Conservation (phyloP, 2,797 vertebrate species). For the Tarsius wallacei region DNA sequence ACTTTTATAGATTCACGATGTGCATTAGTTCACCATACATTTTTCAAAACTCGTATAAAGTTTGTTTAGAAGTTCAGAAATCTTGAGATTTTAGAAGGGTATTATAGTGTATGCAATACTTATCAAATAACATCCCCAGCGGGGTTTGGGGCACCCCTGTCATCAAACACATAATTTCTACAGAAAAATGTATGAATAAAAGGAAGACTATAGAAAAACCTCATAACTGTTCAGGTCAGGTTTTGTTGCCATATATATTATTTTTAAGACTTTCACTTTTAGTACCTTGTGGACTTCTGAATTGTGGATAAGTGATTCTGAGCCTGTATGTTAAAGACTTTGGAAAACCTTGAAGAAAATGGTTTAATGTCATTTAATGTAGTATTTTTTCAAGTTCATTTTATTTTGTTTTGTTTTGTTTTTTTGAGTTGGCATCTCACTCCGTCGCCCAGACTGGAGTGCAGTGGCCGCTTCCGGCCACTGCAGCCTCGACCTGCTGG, state of each 20-base stretch:
- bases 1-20: constrained; percentile 3
- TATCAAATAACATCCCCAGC: constrained; percentile 24
- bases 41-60: background rate
- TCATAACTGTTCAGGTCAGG: background rate
- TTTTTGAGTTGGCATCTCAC: too few relatives aligned
- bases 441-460: too few relatives aligned
- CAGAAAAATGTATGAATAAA: constrained; percentile 34
- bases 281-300: constrained; percentile 35
- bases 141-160: background rate
- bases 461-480: too few relatives aligned
- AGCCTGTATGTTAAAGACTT: background rate
- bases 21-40: background rate
- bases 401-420: constrained; percentile 86
- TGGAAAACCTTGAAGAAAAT: constrained; percentile 50
- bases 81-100: constrained; percentile 39
- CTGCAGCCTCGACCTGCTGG: too few relatives aligned
- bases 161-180: constrained; percentile 40
- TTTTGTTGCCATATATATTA: constrained; percentile 49
- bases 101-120: background rate
- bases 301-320: constrained; percentile 28
- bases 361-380: constrained; percentile 47
- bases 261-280: constrained; percentile 55
- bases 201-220: background rate
- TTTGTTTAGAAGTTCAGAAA: constrained; percentile 67
- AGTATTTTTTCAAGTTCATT: constrained; percentile 60